These are phyloP conservation scores for Pachliopta kotzebuea DNA, from an alignment of 2,888 invertebrate genomes.

Conservation along the genomic window DNA sequence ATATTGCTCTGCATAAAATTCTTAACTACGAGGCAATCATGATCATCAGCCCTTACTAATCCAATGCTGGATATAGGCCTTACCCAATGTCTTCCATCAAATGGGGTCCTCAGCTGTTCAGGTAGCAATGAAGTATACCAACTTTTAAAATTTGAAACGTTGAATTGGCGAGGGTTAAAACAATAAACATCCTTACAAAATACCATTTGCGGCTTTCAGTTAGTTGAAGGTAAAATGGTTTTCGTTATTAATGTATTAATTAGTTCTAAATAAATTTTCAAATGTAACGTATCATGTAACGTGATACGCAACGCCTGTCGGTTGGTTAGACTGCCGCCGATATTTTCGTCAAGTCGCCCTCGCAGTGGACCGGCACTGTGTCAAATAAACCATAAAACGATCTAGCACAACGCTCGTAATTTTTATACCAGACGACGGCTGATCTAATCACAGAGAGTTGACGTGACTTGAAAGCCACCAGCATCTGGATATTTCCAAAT, in stretches of 20 bases:
- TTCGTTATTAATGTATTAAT: background rate
- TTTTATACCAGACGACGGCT: slow-evolving; percentile 24
- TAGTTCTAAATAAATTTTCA: slow-evolving; percentile 47
- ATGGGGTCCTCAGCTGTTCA: no score
- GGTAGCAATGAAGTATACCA: no score
- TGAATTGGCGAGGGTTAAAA: no score
- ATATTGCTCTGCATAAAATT: no score
- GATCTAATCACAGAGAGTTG: slow-evolving; percentile 35
- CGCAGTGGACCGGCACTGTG: slow-evolving; percentile 46
- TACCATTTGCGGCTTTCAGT: no score
- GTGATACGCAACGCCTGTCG: slow-evolving; percentile 60
- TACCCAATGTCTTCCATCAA: no score
- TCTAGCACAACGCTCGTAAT: slow-evolving; percentile 32
- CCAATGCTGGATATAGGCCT: no score
- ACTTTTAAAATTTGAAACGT: no score
- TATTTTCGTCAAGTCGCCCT: slow-evolving; percentile 64
- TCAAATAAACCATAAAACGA: slow-evolving; percentile 61
- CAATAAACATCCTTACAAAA: no score
- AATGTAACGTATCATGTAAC: slow-evolving; percentile 25
- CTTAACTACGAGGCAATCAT: no score
- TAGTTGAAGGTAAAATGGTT: no score
- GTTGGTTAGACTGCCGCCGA: slow-evolving; percentile 60
- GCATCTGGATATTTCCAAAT: slow-evolving; percentile 44
- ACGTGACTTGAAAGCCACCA: slow-evolving; percentile 26
- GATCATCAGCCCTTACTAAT: no score